Percentiles rank a stretch among this genome's conserved stretches.
Evolutionary conservation across 2,797 vertebrate genomes (phyloP).

Genomic region (Antrozous pallidus): DNA sequence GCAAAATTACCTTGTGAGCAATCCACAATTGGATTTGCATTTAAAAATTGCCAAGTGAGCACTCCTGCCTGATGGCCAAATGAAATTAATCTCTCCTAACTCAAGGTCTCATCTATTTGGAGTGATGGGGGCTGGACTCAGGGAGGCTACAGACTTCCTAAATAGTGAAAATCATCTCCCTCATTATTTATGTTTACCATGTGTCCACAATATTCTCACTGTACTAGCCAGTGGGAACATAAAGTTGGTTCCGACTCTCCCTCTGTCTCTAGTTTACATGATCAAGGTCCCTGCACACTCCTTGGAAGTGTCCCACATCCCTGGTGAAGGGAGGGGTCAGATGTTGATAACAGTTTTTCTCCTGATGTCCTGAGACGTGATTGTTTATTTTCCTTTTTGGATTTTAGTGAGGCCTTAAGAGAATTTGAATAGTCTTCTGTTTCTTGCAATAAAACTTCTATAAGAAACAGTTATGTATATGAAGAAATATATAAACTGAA

Average conservation of each 20-base stretch:
- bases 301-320: neutral
- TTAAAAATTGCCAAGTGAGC: slow-evolving; percentile 71
- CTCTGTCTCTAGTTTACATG: neutral
- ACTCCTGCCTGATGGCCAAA: slow-evolving; percentile 59
- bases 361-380: neutral
- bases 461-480: neutral
- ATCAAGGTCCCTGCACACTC: neutral
- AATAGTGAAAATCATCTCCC: slow-evolving; percentile 12
- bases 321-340: neutral
- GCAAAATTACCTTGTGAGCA: slow-evolving; percentile 73
- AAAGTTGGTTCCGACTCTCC: neutral
- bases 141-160: neutral
- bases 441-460: neutral
- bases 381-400: neutral
- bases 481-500: neutral
- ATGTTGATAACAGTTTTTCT: neutral
- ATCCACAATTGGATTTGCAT: slow-evolving; percentile 75
- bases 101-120: slow-evolving; percentile 52
- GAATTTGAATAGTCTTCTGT: neutral
- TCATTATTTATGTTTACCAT: neutral
- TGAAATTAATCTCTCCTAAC: slow-evolving; percentile 69
- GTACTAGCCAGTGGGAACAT: neutral
- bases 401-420: neutral
- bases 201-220: neutral
- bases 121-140: neutral